Percentiles rank a stretch among this genome's conserved stretches.
Evolutionary conservation across 2,113 vertebrate species (phyloP).

Genomic region (Podiceps cristatus): DNA sequence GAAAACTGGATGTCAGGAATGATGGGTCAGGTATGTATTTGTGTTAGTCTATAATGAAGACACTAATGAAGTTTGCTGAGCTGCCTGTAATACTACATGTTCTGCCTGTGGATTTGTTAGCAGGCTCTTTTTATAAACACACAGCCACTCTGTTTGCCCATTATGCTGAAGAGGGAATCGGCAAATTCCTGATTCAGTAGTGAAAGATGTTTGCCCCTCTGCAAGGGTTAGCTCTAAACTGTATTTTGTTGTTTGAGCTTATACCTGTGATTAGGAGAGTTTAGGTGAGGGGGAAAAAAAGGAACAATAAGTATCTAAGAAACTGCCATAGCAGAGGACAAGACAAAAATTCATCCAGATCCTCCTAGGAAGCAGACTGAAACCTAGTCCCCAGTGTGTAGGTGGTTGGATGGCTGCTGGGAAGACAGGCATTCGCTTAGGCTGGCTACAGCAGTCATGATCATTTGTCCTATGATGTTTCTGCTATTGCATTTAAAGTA

Average conservation of each 20-base stretch:
- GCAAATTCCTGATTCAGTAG: not conserved
- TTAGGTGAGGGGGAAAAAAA: not conserved
- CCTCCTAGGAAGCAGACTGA: not conserved
- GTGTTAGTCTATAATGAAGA: not conserved
- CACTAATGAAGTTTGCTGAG: not conserved
- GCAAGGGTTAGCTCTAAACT: not conserved
- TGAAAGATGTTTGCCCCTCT: not conserved
- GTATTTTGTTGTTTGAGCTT: not conserved
- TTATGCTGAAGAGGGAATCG: not conserved
- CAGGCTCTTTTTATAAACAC: not conserved
- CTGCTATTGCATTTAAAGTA: not conserved
- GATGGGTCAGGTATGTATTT: not conserved
- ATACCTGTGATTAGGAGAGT: not conserved
- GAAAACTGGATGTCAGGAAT: not conserved
- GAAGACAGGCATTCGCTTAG: not conserved
- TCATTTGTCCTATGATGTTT: not conserved
- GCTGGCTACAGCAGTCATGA: not conserved
- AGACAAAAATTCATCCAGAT: not conserved
- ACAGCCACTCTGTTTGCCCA: fast-evolving
- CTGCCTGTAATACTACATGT: not conserved
- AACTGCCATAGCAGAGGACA: not conserved
- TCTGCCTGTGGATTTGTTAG: not conserved
- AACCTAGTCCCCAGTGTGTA: not conserved
- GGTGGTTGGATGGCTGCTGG: not conserved
- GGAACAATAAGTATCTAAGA: not conserved